A percentile compares a stretch with the other conserved stretches of the same genome.
Evolutionary conservation across 64 coral and sea anemone species (phyloP).

Genomic region (Cladopsammia gracilis): DNA sequence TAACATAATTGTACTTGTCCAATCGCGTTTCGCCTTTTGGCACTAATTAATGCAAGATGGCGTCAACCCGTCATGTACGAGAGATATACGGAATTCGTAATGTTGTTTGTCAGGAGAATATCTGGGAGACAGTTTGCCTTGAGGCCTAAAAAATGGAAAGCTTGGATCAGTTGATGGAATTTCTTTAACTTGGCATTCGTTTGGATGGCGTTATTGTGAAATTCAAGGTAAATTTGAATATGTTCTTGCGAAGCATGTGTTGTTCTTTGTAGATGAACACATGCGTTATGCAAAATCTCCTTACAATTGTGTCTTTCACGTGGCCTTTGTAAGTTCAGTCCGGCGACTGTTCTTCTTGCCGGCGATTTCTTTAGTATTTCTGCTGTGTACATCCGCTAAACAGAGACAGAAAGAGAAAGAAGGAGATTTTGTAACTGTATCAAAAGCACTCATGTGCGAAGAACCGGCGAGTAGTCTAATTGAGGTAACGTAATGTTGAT

Average conservation of each 20-base stretch:
- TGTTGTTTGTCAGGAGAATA: slow-evolving; percentile 10
- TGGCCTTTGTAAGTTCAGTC: slow-evolving; percentile 38
- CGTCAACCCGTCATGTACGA: slow-evolving; percentile 21
- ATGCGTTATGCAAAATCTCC: slow-evolving; percentile 59
- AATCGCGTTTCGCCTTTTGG: neutral
- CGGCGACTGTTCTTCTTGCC: neutral
- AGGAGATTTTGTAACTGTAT: neutral
- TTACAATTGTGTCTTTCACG: slow-evolving; percentile 36
- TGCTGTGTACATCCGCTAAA: neutral
- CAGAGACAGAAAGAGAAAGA: neutral
- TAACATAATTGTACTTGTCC: neutral
- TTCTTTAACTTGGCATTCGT: neutral
- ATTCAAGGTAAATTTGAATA: neutral
- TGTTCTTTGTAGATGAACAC: slow-evolving; percentile 42
- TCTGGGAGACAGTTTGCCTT: neutral
- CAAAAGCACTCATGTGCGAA: neutral
- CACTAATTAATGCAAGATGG: slow-evolving; percentile 51
- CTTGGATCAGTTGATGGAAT: neutral
- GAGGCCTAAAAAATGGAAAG: neutral
- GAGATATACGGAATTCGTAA: neutral
- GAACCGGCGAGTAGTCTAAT: neutral
- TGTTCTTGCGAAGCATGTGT: slow-evolving; percentile 22
- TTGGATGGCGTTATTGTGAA: neutral
- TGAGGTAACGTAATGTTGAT: slow-evolving; percentile 31
- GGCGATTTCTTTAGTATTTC: slow-evolving; percentile 4